phyloP scores from a whole-genome alignment of 2,797 vertebrate species.

The Takifugu ocellatus region DNA sequence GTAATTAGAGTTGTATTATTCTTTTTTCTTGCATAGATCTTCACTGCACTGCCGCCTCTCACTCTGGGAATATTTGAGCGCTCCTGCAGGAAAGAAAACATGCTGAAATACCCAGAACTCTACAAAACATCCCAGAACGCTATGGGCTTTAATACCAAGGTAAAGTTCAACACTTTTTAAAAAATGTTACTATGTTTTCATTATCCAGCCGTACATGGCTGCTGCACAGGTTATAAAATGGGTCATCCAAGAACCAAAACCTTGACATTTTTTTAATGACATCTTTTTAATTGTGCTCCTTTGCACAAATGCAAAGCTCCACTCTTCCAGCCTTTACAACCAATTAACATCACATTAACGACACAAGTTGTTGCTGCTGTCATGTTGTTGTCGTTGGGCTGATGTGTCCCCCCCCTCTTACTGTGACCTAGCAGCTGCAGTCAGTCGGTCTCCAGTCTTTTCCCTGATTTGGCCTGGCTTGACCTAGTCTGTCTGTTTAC shows the following conservation, averaged over 20 bases:
- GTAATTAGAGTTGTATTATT: not conserved
- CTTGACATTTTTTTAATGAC: not conserved
- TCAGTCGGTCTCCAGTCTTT: slow-evolving; percentile 28
- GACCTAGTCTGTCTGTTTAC: slow-evolving; percentile 51
- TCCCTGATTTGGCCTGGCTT: slow-evolving; percentile 30
- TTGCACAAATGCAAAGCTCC: slow-evolving; percentile 20
- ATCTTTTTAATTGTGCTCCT: slow-evolving; percentile 9
- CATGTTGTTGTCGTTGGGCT: slow-evolving; percentile 18
- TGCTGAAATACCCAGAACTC: slow-evolving; percentile 96
- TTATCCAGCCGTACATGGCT: not conserved
- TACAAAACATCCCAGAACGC: slow-evolving; percentile 98
- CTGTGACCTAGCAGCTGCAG: slow-evolving; percentile 48
- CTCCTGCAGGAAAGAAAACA: slow-evolving; percentile 95
- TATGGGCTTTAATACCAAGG: slow-evolving; percentile 90
- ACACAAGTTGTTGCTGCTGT: slow-evolving; percentile 14
- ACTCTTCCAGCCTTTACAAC: slow-evolving; percentile 18
- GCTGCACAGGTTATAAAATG: not conserved
- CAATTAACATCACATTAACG: slow-evolving; percentile 29
- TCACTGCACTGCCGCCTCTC: slow-evolving; percentile 94
- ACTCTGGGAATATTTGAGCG: slow-evolving; percentile 98
- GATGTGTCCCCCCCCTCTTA: slow-evolving; percentile 14
- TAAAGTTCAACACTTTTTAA: slow-evolving; percentile 31
- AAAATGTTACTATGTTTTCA: not conserved
- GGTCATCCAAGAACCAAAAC: not conserved
- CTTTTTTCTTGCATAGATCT: slow-evolving; percentile 77